These are phyloP conservation scores for Urocitellus parryii DNA, from an alignment of 2,113 vertebrate species.

Conservation along the genomic window DNA sequence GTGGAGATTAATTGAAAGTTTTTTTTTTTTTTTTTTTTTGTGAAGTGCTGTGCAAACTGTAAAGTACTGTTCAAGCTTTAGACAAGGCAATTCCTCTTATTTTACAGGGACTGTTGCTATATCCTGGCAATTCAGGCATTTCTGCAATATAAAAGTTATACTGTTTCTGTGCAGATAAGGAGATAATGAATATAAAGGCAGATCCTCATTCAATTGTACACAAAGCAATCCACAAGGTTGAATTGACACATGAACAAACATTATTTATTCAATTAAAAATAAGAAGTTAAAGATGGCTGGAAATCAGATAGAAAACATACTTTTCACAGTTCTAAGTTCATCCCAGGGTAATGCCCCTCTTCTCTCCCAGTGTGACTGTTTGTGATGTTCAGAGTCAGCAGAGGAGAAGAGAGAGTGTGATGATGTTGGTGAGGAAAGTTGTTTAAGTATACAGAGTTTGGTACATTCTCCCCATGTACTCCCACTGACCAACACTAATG, in stretches of 20 bases:
- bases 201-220: neutral
- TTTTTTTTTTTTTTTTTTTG: neutral
- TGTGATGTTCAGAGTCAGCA: neutral
- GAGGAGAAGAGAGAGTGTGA: neutral
- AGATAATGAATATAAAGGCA: neutral
- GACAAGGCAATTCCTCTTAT: neutral
- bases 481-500: neutral
- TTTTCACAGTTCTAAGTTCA: slow-evolving; percentile 28
- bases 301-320: neutral
- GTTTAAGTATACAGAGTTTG: neutral
- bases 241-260: neutral
- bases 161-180: neutral
- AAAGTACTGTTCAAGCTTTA: neutral
- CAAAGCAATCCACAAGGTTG: neutral
- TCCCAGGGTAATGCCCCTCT: neutral
- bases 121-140: neutral
- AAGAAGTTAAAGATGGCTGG: neutral
- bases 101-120: neutral
- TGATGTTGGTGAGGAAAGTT: neutral
- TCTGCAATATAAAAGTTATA: neutral
- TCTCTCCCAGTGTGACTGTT: neutral
- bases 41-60: neutral
- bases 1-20: neutral
- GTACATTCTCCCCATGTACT: neutral
- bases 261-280: slow-evolving; percentile 49